Evolutionary conservation across 2,113 vertebrate species (phyloP).

Genomic region (Ursus arctos): DNA sequence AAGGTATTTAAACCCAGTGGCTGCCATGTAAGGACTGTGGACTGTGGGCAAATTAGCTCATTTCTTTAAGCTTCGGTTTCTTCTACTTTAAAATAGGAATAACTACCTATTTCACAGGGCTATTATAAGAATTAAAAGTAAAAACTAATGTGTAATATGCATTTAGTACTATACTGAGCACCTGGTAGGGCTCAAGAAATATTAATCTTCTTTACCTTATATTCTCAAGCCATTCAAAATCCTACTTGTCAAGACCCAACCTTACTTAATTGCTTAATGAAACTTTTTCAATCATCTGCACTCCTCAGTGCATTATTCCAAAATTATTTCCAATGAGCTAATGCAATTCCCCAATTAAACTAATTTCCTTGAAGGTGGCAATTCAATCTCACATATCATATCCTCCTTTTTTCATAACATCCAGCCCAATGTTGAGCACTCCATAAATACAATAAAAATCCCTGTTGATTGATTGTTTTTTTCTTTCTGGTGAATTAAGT

Average conservation of each 20-base stretch:
- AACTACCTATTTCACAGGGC: neutral
- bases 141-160: neutral
- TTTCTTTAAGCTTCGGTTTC: neutral
- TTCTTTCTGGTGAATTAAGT: slow-evolving; percentile 19
- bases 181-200: neutral
- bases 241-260: neutral
- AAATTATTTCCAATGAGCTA: neutral
- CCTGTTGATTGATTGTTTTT: neutral
- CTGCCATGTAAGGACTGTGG: neutral
- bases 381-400: neutral
- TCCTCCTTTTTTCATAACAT: neutral
- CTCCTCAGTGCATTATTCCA: neutral
- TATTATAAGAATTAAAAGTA: slow-evolving; percentile 26
- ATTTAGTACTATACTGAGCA: neutral
- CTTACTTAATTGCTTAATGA: neutral
- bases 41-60: neutral
- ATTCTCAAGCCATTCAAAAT: neutral
- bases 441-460: neutral
- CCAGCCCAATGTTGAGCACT: neutral
- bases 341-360: slow-evolving; percentile 14
- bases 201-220: neutral
- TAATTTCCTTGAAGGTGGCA: slow-evolving; percentile 15
- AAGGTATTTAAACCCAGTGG: neutral
- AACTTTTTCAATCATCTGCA: neutral
- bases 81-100: neutral